Evolutionary conservation across 2,888 invertebrate species (phyloP).

Genomic region (Cheilosia vernalis): DNA sequence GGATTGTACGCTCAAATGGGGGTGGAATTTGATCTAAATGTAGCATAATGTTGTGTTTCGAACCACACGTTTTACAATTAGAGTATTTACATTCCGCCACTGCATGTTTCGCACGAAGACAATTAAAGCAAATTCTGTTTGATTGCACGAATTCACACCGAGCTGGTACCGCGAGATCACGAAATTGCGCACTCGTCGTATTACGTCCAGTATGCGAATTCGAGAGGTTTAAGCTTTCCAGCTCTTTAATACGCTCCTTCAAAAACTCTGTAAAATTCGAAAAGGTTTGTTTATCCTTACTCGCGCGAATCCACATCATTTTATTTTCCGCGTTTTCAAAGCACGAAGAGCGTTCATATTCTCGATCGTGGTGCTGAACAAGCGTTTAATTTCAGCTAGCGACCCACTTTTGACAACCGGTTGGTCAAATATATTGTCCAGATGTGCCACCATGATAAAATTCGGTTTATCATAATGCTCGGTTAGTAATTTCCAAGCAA

Average conservation of each 20-base stretch:
- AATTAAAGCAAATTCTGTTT: conserved; percentile 20
- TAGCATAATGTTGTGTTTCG: conserved; percentile 25
- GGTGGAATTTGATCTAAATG: conserved; percentile 12
- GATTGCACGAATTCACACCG: conserved; percentile 36
- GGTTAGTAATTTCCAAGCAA: conserved; percentile 16
- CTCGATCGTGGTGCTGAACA: conserved; percentile 11
- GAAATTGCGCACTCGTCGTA: neutral
- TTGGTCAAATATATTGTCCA: conserved; percentile 36
- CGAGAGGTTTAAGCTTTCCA: conserved; percentile 18
- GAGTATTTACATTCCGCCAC: conserved; percentile 30
- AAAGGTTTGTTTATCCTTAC: neutral
- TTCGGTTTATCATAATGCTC: too few species aligned
- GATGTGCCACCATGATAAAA: conserved; percentile 15
- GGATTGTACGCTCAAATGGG: neutral
- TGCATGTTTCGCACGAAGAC: conserved; percentile 9
- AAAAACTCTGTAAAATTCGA: conserved; percentile 6
- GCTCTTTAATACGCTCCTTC: conserved; percentile 16
- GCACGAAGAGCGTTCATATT: conserved; percentile 28
- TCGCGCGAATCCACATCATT: conserved; percentile 26
- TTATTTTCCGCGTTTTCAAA: conserved; percentile 23
- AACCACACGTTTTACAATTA: conserved; percentile 13
- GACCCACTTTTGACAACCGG: conserved; percentile 19
- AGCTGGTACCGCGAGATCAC: conserved; percentile 7
- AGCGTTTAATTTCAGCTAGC: conserved; percentile 3
- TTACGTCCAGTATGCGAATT: conserved; percentile 7